phyloP scores from a whole-genome alignment of 2,888 invertebrate genomes.

The Tetheella fluctuosa region DNA sequence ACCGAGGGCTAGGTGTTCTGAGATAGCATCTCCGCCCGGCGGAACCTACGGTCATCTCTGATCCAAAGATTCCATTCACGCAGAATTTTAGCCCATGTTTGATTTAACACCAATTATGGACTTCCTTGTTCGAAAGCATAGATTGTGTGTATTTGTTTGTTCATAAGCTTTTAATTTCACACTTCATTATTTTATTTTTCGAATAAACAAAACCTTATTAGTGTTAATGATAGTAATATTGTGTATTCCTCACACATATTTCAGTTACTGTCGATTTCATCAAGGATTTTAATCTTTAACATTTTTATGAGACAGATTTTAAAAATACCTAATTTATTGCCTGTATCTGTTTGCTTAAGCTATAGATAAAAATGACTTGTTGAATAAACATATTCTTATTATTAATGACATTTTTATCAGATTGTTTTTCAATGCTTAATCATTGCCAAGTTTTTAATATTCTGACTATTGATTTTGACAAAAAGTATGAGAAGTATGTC shows the following conservation, averaged over 20 bases:
- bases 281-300: not conserved
- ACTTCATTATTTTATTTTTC: not conserved
- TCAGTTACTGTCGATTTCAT: not conserved
- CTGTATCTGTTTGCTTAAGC: not conserved
- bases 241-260: not conserved
- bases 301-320: not conserved
- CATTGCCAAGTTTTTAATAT: not conserved
- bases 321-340: not conserved
- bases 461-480: not conserved
- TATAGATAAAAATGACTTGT: conserved; percentile 1
- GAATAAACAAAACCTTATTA: not conserved
- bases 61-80: conserved; percentile 81
- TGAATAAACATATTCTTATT: not conserved
- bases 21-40: conserved; percentile 73
- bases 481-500: conserved; percentile 4
- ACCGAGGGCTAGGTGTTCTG: conserved; percentile 72
- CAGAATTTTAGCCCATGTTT: conserved; percentile 80
- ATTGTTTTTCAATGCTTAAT: not conserved
- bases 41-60: conserved; percentile 80
- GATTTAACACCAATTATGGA: conserved; percentile 84
- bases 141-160: conserved; percentile 1
- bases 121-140: conserved; percentile 70
- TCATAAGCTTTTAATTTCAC: not conserved
- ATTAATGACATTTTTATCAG: conserved; percentile 5
- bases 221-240: not conserved